These are phyloP conservation scores for Chrysodeixis includens DNA, from an alignment of 2,888 invertebrate species.

Conservation along the genomic window DNA sequence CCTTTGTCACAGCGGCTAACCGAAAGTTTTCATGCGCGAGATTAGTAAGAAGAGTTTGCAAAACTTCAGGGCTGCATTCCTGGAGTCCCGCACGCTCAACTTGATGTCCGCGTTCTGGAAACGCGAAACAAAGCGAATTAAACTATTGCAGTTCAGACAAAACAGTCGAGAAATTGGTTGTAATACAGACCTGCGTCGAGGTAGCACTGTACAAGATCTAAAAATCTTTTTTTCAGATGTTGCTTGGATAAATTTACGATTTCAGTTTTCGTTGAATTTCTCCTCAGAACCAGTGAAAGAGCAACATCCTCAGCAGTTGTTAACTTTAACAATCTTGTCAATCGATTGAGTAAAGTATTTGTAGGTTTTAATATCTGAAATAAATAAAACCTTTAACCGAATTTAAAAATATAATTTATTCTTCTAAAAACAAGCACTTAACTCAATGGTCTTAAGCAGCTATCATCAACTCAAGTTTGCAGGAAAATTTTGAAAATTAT, in stretches of 20 bases:
- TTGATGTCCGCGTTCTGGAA: conserved; percentile 90
- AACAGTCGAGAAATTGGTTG: background rate
- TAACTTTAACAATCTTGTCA: conserved; percentile 95
- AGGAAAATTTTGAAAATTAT: conserved; percentile 24
- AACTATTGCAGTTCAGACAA: conserved; percentile 8
- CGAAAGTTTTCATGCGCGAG: conserved; percentile 90
- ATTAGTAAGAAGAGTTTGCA: conserved; percentile 93
- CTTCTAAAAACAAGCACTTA: conserved; percentile 38
- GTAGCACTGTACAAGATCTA: conserved; percentile 95
- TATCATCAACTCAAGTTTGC: conserved; percentile 31
- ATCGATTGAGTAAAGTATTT: conserved; percentile 94
- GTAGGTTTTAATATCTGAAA: conserved; percentile 94
- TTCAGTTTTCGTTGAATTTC: conserved; percentile 94
- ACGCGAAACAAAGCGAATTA: conserved; percentile 32
- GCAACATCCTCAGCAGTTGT: conserved; percentile 97
- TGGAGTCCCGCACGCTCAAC: conserved; percentile 95
- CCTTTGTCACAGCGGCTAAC: conserved; percentile 92
- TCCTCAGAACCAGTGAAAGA: conserved; percentile 94
- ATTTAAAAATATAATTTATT: conserved; percentile 17
- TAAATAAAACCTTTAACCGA: conserved; percentile 54
- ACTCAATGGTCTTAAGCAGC: conserved; percentile 25
- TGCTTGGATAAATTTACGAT: conserved; percentile 92
- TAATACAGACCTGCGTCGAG: conserved; percentile 92
- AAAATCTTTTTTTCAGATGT: conserved; percentile 94
- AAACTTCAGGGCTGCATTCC: conserved; percentile 96